A percentile compares a stretch with the other conserved stretches of the same genome.
Conservation (phyloP, 2,888 invertebrate species). For the Leistus spinibarbis region DNA sequence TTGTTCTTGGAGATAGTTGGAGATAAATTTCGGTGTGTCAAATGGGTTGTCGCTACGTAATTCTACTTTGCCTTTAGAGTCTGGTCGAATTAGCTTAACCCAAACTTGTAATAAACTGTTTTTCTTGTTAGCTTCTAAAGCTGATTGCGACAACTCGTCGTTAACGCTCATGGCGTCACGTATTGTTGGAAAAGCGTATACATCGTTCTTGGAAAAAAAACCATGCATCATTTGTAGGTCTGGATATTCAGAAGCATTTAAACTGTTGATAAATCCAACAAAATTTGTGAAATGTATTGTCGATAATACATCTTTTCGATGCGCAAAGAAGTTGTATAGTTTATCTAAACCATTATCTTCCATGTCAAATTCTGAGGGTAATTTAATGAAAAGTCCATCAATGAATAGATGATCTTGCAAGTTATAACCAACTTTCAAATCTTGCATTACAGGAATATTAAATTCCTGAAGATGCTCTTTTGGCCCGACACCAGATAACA, state of each 20-base stretch:
- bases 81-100: slow-evolving; percentile 58
- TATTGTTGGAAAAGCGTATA: slow-evolving; percentile 10
- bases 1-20: slow-evolving; percentile 61
- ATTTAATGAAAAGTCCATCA: slow-evolving; percentile 22
- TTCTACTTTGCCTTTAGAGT: slow-evolving; percentile 63
- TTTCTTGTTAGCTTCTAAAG: slow-evolving; percentile 50
- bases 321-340: slow-evolving; percentile 58
- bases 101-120: slow-evolving; percentile 54
- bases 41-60: slow-evolving; percentile 63
- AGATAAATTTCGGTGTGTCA: slow-evolving; percentile 65
- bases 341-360: slow-evolving; percentile 43
- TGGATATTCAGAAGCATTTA: slow-evolving; percentile 60
- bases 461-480: slow-evolving; percentile 51
- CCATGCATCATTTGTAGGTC: slow-evolving; percentile 63
- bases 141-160: slow-evolving; percentile 42
- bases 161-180: not conserved
- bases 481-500: slow-evolving; percentile 64
- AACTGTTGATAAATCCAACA: slow-evolving; percentile 59
- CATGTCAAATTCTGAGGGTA: not conserved
- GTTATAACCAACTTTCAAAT: slow-evolving; percentile 58
- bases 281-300: slow-evolving; percentile 58
- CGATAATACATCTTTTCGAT: slow-evolving; percentile 60
- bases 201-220: slow-evolving; percentile 54
- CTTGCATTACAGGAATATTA: slow-evolving; percentile 53
- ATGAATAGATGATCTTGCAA: slow-evolving; percentile 54